A percentile compares a stretch with the other conserved stretches of the same genome.
Evolutionary conservation across 1,140 invertebrate species (phyloP).

Genomic region (Lethrus apterus): DNA sequence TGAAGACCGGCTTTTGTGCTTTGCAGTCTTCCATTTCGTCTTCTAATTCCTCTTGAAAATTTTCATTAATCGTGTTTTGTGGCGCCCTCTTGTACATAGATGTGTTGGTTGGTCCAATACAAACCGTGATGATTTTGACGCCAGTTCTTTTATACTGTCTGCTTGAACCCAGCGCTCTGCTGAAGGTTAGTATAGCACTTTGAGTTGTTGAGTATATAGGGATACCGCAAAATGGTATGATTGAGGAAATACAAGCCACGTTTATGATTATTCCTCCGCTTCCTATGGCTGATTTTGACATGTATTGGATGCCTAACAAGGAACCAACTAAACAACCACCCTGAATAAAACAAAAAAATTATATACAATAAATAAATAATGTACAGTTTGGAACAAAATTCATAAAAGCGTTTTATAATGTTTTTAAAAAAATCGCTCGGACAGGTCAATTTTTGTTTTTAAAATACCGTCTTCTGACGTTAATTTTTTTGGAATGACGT

Average conservation of each 20-base stretch:
- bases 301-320: constrained; percentile 45
- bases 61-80: no score
- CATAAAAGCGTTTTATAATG: no score
- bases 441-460: no score
- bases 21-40: no score
- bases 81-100: no score
- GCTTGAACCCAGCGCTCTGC: constrained; percentile 39
- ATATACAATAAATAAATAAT: no score
- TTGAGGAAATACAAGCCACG: constrained; percentile 44
- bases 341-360: constrained; percentile 5
- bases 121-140: constrained; percentile 29
- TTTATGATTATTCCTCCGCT: constrained; percentile 46
- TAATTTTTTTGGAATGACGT: no score
- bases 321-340: constrained; percentile 33
- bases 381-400: no score
- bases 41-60: no score
- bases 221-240: constrained; percentile 42
- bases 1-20: no score
- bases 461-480: no score
- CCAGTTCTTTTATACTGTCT: constrained; percentile 24
- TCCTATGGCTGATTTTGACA: constrained; percentile 44
- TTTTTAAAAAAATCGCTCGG: no score
- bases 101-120: constrained; percentile 32
- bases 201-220: constrained; percentile 52
- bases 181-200: constrained; percentile 49